phyloP scores from a whole-genome alignment of 2,888 invertebrate species.

The Pandemis heparana region DNA sequence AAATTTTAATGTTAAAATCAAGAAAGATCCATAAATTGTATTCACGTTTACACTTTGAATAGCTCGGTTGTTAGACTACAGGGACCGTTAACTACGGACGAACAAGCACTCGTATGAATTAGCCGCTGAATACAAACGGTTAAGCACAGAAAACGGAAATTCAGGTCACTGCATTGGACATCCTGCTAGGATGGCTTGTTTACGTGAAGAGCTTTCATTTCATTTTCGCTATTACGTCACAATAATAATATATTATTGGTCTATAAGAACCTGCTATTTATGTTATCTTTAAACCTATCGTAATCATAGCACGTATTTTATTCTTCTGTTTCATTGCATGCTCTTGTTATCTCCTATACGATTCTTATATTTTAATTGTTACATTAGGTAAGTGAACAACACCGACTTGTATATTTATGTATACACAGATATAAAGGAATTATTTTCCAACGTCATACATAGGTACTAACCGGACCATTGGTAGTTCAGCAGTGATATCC shows the following conservation, averaged over 20 bases:
- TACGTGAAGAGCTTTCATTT: not conserved
- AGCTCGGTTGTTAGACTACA: not conserved
- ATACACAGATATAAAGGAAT: no score
- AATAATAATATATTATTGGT: not conserved
- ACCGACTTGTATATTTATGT: no score
- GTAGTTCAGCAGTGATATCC: not conserved
- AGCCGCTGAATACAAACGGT: slow-evolving; percentile 25
- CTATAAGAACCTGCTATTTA: not conserved
- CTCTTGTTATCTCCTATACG: no score
- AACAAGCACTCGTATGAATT: slow-evolving; percentile 10
- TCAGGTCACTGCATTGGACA: slow-evolving; percentile 35
- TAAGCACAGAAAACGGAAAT: slow-evolving; percentile 36
- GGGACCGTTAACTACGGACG: not conserved
- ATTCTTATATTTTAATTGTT: no score
- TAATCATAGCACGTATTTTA: no score
- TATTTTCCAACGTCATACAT: no score
- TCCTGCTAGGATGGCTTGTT: slow-evolving; percentile 6
- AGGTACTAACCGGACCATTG: no score
- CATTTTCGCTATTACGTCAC: not conserved
- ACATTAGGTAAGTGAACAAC: no score
- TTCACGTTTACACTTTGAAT: not conserved
- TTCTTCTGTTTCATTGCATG: no score
- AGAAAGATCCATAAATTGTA: not conserved
- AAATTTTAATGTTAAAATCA: no score
- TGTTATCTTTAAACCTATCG: no score